These are phyloP conservation scores for Chaetodon trifascialis DNA, from an alignment of 2,113 vertebrate genomes.

Conservation along the genomic window DNA sequence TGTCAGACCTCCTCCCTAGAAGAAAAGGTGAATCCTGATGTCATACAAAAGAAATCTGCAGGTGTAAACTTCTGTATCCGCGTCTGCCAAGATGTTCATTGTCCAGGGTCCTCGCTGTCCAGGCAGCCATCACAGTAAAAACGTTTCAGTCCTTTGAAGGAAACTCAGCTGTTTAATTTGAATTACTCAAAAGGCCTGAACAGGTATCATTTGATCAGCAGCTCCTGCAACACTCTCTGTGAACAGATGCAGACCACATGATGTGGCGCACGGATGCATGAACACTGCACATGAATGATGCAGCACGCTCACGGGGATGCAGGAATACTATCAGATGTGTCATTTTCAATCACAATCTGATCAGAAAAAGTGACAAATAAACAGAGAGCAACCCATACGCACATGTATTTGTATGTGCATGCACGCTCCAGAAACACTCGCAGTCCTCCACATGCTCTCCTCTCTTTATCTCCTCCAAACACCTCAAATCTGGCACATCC, in stretches of 20 bases:
- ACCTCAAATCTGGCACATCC: slow-evolving; percentile 30
- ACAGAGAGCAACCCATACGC: neutral
- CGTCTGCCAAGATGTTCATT: too few species aligned
- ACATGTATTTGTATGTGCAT: neutral
- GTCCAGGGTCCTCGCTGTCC: neutral
- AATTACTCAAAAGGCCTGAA: too few species aligned
- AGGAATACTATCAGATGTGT: neutral
- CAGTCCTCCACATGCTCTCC: neutral
- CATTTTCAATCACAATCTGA: neutral
- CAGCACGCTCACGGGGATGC: slow-evolving; percentile 1
- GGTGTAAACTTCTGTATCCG: too few species aligned
- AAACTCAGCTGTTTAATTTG: neutral
- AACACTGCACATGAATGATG: slow-evolving; percentile 4
- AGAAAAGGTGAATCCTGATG: neutral
- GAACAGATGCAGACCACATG: slow-evolving; percentile 8
- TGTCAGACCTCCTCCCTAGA: too few species aligned
- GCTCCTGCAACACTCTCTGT: neutral
- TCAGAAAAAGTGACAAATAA: slow-evolving; percentile 10
- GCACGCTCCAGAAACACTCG: neutral
- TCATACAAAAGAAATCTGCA: neutral
- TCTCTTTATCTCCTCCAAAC: slow-evolving; percentile 38
- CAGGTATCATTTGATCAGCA: too few species aligned
- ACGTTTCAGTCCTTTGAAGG: too few species aligned
- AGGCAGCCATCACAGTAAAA: neutral
- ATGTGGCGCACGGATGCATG: slow-evolving; percentile 1